Evolutionary conservation across 2,797 vertebrate genomes (phyloP).

Genomic region (Pteronotus mesoamericanus): DNA sequence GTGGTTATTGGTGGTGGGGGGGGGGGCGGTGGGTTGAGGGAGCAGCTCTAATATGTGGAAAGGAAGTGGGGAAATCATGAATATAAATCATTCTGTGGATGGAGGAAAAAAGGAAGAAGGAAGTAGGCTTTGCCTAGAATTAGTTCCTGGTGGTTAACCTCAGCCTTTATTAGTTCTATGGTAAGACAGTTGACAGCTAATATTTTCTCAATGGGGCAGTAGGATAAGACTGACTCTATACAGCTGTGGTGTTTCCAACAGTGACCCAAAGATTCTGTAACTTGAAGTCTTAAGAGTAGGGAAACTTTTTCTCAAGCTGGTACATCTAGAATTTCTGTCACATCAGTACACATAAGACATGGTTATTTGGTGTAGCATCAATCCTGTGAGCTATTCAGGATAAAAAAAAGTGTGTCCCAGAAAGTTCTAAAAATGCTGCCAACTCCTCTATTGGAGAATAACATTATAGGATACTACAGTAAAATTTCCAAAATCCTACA

Average conservation of each 20-base stretch:
- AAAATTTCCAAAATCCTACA: neutral
- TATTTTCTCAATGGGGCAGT: neutral
- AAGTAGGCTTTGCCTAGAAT: neutral
- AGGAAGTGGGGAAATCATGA: neutral
- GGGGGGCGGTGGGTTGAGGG: neutral
- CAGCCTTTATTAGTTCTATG: neutral
- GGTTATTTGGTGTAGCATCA: neutral
- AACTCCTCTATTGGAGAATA: neutral
- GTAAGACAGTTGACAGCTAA: neutral
- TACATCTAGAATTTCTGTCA: slow-evolving; percentile 14
- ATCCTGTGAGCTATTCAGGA: neutral
- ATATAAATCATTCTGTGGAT: neutral
- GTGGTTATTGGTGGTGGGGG: neutral
- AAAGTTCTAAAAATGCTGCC: neutral
- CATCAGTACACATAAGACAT: neutral
- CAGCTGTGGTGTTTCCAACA: neutral
- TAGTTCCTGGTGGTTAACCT: neutral
- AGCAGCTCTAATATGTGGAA: neutral
- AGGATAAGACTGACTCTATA: neutral
- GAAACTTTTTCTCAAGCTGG: neutral
- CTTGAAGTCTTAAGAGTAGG: neutral
- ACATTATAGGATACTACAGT: neutral
- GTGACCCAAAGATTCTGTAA: neutral
- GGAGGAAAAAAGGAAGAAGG: neutral
- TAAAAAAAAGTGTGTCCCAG: neutral